Conservation (phyloP, 2,797 vertebrate genomes). For the Mus minutoides region DNA sequence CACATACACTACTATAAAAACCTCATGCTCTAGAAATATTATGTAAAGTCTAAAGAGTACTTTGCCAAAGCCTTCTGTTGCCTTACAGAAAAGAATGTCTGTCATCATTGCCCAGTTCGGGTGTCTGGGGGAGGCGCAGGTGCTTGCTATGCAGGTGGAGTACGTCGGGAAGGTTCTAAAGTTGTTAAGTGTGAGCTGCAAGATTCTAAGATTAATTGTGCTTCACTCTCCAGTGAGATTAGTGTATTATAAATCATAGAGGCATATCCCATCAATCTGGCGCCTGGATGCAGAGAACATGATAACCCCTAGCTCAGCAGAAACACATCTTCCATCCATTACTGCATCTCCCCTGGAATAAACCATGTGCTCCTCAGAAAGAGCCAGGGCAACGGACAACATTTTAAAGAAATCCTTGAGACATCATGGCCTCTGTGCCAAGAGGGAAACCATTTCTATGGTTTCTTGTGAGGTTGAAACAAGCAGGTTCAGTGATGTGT, state of each 20-base stretch:
- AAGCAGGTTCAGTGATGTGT: slow-evolving; percentile 32
- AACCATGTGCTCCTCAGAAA: slow-evolving; percentile 17
- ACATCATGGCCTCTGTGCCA: slow-evolving; percentile 28
- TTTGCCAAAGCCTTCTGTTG: background rate
- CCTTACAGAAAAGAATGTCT: background rate
- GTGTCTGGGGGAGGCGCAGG: background rate
- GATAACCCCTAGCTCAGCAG: slow-evolving; percentile 79
- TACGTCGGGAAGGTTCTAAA: slow-evolving; percentile 49
- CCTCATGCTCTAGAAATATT: background rate
- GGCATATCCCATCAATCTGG: slow-evolving; percentile 76
- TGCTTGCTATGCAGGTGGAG: slow-evolving; percentile 69
- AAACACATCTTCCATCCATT: slow-evolving; percentile 70
- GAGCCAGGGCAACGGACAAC: slow-evolving; percentile 35
- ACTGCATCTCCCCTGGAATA: slow-evolving; percentile 70
- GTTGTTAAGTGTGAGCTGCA: slow-evolving; percentile 71
- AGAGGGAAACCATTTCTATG: slow-evolving; percentile 38
- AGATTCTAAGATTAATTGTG: slow-evolving; percentile 83
- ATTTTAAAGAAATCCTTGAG: slow-evolving; percentile 71
- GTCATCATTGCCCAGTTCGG: background rate
- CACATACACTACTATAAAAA: background rate
- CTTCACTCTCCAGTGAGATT: slow-evolving; percentile 79
- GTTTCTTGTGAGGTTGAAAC: slow-evolving; percentile 51
- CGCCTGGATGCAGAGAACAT: slow-evolving; percentile 56
- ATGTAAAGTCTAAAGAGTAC: background rate
- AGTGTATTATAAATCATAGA: slow-evolving; percentile 78